These are phyloP conservation scores for Lamellibrachia luymesi DNA, from an alignment of 1,140 invertebrate species.

Conservation along the genomic window DNA sequence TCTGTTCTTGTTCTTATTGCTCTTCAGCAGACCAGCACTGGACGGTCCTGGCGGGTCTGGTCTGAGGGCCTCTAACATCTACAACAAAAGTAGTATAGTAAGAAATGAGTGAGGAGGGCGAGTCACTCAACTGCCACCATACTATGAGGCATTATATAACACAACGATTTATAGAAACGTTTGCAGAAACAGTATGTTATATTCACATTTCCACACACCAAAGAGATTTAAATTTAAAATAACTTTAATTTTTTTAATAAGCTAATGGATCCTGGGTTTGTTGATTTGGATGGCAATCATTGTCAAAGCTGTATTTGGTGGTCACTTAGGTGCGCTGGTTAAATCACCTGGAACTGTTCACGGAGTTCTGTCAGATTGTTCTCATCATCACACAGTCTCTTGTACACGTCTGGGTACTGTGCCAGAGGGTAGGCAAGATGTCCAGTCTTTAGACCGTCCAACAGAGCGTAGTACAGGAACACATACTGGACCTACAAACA, in stretches of 20 bases:
- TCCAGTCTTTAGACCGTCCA: slow-evolving; percentile 69
- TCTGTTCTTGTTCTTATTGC: background rate
- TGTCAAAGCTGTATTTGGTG: background rate
- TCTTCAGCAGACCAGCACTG: background rate
- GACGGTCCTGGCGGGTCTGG: background rate
- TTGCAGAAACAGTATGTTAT: background rate
- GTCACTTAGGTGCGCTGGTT: background rate
- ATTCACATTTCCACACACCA: background rate
- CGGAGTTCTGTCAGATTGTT: background rate
- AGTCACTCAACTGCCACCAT: too few relatives aligned
- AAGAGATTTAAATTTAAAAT: background rate
- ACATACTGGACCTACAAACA: slow-evolving; percentile 87
- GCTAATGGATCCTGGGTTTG: too few relatives aligned
- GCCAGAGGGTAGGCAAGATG: slow-evolving; percentile 76
- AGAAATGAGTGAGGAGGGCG: background rate
- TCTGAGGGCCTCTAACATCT: background rate
- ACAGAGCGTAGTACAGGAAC: slow-evolving; percentile 79
- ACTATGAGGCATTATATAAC: too few relatives aligned
- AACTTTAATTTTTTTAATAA: too few relatives aligned
- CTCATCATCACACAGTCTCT: slow-evolving; percentile 8
- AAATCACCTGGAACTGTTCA: slow-evolving; percentile 4
- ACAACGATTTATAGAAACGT: background rate
- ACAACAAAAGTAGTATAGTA: background rate
- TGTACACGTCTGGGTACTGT: slow-evolving; percentile 82
- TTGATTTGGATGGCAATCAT: background rate